A percentile compares a stretch with the other conserved stretches of the same genome.
Conservation (phyloP, 2,888 invertebrate species). For the Leptinotarsa rubiginosa region DNA sequence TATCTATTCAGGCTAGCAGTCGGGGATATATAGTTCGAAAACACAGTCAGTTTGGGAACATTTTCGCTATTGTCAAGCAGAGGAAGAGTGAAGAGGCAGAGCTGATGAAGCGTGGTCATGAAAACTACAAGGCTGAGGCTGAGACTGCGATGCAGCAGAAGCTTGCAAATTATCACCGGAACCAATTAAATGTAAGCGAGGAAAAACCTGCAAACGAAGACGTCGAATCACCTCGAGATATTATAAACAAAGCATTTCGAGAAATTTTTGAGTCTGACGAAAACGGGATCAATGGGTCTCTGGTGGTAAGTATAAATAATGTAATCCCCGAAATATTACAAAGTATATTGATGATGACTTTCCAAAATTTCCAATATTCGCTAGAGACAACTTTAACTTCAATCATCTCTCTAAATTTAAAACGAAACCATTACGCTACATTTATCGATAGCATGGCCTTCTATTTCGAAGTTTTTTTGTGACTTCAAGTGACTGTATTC, state of each 20-base stretch:
- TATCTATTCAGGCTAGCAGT: constrained; percentile 80
- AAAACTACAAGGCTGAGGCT: constrained; percentile 73
- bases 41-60: constrained; percentile 70
- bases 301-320: background rate
- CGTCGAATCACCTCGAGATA: constrained; percentile 66
- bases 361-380: no score
- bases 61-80: constrained; percentile 60
- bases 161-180: constrained; percentile 70
- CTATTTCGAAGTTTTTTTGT: no score
- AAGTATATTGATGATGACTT: no score
- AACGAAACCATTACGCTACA: no score
- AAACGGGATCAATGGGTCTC: background rate
- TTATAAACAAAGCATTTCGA: constrained; percentile 76
- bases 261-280: constrained; percentile 21
- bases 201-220: constrained; percentile 65
- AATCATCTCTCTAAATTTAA: no score
- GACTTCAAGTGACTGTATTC: no score
- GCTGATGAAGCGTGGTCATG: constrained; percentile 73
- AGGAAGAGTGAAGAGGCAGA: constrained; percentile 73
- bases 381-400: no score
- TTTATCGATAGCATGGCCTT: no score
- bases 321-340: no score
- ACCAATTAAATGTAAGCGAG: constrained; percentile 70
- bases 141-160: constrained; percentile 79
- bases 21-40: constrained; percentile 80